Base-by-base conservation (phyloP, 2,113 vertebrate genomes). In the Odocoileus hemionus region DNA sequence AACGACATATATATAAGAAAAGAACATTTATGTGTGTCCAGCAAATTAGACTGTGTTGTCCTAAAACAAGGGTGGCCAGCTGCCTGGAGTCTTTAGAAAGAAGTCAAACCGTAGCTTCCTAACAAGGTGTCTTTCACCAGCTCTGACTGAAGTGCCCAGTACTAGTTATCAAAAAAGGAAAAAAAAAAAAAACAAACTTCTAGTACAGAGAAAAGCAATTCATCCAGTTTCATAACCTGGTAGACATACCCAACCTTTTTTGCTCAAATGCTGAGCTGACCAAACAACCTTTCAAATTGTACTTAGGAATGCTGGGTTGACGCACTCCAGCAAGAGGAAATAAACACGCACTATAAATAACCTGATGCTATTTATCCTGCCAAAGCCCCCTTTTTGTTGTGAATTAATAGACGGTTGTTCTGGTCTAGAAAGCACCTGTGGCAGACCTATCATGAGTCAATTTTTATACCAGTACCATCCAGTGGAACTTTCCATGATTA, bases 291-390 rank as follows among this genome's bases (percentile, higher is more conserved):
- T 92, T 64, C 84, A 82, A 80, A 92, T 14, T 70, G 50, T 55
- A 60, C 55, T 94, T 83, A 61, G 85, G 78, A 91, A 89, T 45
- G 61, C 25, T 39, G 47, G 25, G 58, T 83, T 92, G 93, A 89
- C 52, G 23, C 23, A 57, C 12, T 93, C 16, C n/a, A 54, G 87
- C 30, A 55, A 92, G 52, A 91, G 86, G 61, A 95, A 97, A 60
- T 80, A 90, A 96, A 94, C 14, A 60, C 33, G 47, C 50, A 80
- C 84, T 87, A 84, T 92, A 97, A 97, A 97, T 87, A 96, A 85
- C 92, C 84, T 87, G 95, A 92, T 94, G 79, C 64, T 94, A 54
- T 95, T 92, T 95, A 96, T 86, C 88, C 80, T 79, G 86, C 60
- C 36, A 50, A 91, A 64, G 84, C 88, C 50, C 26, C 94, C 89